phyloP scores from a whole-genome alignment of 2,888 invertebrate species.

The Sepiola atlantica region DNA sequence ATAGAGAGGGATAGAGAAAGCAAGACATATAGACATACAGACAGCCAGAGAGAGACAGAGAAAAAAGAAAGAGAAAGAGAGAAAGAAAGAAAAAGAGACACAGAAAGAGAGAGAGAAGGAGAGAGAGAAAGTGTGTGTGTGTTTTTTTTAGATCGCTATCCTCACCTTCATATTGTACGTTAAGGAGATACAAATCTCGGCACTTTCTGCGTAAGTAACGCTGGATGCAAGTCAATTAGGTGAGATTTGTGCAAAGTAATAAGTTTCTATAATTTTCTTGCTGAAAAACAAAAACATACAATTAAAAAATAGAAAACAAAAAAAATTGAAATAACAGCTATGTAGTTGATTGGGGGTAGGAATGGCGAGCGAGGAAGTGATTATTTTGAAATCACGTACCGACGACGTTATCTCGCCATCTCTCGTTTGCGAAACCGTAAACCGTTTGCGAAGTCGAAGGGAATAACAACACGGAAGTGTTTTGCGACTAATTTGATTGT shows the following conservation, averaged over 20 bases:
- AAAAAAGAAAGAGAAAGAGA: too few relatives aligned
- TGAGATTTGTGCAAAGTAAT: background rate
- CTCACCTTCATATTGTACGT: background rate
- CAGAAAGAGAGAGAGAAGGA: too few relatives aligned
- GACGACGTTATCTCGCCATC: conserved; percentile 3
- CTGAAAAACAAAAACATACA: background rate
- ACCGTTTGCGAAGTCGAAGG: background rate
- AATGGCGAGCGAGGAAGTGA: background rate
- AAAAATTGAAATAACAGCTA: background rate
- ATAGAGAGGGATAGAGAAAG: too few relatives aligned
- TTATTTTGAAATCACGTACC: conserved; percentile 15
- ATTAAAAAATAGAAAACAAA: background rate
- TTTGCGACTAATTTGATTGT: conserved; percentile 32
- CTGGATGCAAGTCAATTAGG: conserved; percentile 1
- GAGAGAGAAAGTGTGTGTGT: too few relatives aligned
- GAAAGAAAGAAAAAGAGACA: too few relatives aligned
- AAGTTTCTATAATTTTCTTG: conserved; percentile 1
- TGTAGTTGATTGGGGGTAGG: background rate
- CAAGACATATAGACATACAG: too few relatives aligned
- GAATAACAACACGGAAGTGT: conserved; percentile 12
- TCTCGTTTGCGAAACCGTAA: conserved; percentile 16
- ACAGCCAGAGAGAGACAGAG: too few relatives aligned
- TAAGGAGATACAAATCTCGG: background rate
- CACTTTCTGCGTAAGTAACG: conserved; percentile 8
- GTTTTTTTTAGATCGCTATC: too few relatives aligned